phyloP scores from a whole-genome alignment of 1,140 invertebrate species.

The Nephila pilipes region DNA sequence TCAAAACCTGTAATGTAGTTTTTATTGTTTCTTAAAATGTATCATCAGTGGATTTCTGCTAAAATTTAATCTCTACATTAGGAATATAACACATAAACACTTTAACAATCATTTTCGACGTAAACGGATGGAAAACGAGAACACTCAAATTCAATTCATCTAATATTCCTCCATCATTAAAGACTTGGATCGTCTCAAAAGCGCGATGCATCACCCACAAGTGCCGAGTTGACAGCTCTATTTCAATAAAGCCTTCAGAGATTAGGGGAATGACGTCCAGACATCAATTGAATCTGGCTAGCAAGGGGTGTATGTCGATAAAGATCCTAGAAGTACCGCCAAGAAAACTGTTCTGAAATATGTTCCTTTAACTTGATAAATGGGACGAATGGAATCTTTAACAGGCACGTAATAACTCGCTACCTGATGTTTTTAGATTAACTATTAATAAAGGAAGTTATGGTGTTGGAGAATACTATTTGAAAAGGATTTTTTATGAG shows the following conservation, averaged over 20 bases:
- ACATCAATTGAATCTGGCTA: conserved; percentile 4
- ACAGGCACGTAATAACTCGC: not conserved
- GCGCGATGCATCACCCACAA: not conserved
- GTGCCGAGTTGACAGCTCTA: not conserved
- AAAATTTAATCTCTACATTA: no score
- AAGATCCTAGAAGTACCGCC: not conserved
- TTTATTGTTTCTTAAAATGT: no score
- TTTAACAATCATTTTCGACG: no score
- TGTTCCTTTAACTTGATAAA: not conserved
- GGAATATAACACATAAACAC: no score
- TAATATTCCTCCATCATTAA: not conserved
- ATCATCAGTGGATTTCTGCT: no score
- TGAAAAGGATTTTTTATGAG: no score
- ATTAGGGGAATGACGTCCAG: not conserved
- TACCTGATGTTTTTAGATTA: not conserved
- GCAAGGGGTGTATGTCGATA: not conserved
- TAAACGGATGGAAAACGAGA: no score
- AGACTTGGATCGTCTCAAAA: not conserved
- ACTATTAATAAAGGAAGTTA: no score
- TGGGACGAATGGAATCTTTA: not conserved
- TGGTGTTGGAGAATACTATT: no score
- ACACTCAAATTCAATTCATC: no score
- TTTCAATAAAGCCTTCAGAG: not conserved
- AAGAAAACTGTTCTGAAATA: conserved; percentile 25
- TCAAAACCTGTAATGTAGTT: no score